phyloP scores from a whole-genome alignment of 2,888 invertebrate genomes.

The Pilophorus perplexus region DNA sequence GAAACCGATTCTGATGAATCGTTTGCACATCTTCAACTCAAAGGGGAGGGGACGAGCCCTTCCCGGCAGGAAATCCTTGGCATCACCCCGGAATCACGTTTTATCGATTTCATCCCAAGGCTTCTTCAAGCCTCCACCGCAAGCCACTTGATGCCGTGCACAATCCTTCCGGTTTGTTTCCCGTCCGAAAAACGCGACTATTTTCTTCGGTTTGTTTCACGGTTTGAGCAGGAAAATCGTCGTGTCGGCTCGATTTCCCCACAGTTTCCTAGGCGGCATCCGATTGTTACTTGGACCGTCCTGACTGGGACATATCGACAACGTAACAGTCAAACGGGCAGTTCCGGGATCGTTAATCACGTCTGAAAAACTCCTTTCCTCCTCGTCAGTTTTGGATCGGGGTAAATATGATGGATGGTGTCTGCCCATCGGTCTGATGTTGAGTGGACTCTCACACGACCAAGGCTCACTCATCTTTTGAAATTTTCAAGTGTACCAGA shows the following conservation, averaged over 20 bases:
- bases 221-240: too few species aligned
- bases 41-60: background rate
- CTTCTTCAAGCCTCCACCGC: background rate
- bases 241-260: background rate
- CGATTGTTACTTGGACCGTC: too few species aligned
- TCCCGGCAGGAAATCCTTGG: background rate
- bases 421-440: background rate
- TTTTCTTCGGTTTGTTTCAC: background rate
- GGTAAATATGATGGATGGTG: slow-evolving; percentile 12
- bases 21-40: too few species aligned
- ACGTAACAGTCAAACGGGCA: too few species aligned
- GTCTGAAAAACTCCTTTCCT: background rate
- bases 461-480: too few species aligned
- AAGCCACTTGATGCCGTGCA: background rate
- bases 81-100: background rate
- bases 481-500: too few species aligned
- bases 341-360: slow-evolving; percentile 24
- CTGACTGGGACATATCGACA: too few species aligned
- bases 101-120: slow-evolving; percentile 6
- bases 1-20: too few species aligned
- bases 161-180: background rate
- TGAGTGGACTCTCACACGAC: background rate
- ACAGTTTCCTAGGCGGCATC: too few species aligned
- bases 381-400: slow-evolving; percentile 1
- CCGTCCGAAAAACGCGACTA: background rate